Base-by-base conservation (phyloP, 2,888 invertebrate genomes). In the Erynnis tages region DNA sequence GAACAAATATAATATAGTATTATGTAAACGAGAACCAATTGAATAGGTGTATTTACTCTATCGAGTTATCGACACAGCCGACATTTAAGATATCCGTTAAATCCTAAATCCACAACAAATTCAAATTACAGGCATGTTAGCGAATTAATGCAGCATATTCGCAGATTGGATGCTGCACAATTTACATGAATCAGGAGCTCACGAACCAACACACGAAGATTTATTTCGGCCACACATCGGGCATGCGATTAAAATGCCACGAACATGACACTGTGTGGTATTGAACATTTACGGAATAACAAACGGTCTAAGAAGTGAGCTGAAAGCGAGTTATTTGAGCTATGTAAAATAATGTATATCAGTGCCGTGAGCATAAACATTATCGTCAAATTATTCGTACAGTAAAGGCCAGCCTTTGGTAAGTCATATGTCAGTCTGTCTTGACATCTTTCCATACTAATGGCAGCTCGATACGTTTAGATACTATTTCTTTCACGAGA, bases 231-330 rank as follows among this genome's bases (percentile, higher is more conserved):
- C 59, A 35, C 50, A 54, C 54, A 56, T 55, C 62, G 64, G 64
- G 62, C 66, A 61, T 57, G 65, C 73, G 71, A 73, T 76, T 73
- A 72, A 73, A 72, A 71, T 62, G 58, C 61, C 60, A 59, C 61
- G 56, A 63, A 69, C 67, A 65, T 43, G 48, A 61, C 54, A 56
- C 57, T 35, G 19, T 48, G 29, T 46, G 56, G 48, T 59, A 58
- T 60, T 57, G 60, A 57, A 56, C 54, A 44, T 54, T 60, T 44
- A 53, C 35, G 57, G 41, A 48, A 55, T 23, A 27, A 37, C 53
- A 30, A 34, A 7, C 21, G 19, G 46, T n/a, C 21, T 30, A 38
- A 54, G 41, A 21, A 10, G 44, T 1, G 46, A 32, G 4, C 30
- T 25, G n/a, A 7, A 0, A 38, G 44, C 38, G 16, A 19, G 14